A percentile compares a stretch with the other conserved stretches of the same genome.
Evolutionary conservation across 2,888 invertebrate genomes (phyloP).

Genomic region (Drosophila gaucha): DNA sequence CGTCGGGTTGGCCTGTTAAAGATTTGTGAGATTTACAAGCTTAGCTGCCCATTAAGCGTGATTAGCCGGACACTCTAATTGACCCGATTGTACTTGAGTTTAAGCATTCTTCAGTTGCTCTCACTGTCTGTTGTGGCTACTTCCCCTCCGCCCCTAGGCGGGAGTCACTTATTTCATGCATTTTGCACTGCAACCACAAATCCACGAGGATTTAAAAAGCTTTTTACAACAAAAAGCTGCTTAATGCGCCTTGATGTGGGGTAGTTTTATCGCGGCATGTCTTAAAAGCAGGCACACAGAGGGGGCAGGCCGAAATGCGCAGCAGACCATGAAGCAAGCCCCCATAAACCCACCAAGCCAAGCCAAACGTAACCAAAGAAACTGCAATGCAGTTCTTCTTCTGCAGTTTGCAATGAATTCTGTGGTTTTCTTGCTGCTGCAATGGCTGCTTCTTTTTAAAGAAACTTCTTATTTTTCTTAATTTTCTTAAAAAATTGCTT

Average conservation of each 20-base stretch:
- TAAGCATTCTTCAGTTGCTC: neutral
- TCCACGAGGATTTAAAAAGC: constrained; percentile 52
- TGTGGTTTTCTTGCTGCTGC: constrained; percentile 6
- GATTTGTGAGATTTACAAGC: constrained; percentile 12
- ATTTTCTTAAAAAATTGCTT: constrained; percentile 53
- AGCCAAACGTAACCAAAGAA: constrained; percentile 32
- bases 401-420: constrained; percentile 18
- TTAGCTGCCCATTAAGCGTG: constrained; percentile 8
- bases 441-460: neutral
- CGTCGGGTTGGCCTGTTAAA: constrained; percentile 29
- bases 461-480: constrained; percentile 24
- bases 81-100: neutral
- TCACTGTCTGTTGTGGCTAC: neutral
- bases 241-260: constrained; percentile 38
- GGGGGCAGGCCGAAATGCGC: neutral
- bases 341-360: constrained; percentile 23
- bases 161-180: constrained; percentile 51
- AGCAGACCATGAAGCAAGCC: constrained; percentile 61
- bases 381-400: constrained; percentile 54
- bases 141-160: neutral
- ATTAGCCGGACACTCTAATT: constrained; percentile 1
- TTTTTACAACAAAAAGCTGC: constrained; percentile 34
- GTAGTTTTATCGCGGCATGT: constrained; percentile 11
- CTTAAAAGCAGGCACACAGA: constrained; percentile 17
- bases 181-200: constrained; percentile 62